Percentiles rank a stretch among this genome's conserved stretches.
phyloP scores from a whole-genome alignment of 2,888 invertebrate species.

The Esperia sulphurella region DNA sequence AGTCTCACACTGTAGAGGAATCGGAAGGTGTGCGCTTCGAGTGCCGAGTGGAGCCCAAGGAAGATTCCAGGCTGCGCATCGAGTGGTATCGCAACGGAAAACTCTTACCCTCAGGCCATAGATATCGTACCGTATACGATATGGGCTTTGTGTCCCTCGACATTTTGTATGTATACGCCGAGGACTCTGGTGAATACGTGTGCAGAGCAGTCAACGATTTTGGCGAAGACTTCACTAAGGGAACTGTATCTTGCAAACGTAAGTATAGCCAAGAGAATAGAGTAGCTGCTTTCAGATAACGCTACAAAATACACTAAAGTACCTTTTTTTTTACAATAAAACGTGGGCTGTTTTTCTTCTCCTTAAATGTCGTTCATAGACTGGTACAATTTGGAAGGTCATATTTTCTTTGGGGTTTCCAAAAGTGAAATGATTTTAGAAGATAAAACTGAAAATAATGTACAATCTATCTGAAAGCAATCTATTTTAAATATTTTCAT shows the following conservation, averaged over 20 bases:
- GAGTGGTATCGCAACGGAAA: conserved; percentile 97
- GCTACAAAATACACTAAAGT: too few relatives aligned
- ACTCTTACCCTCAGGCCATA: conserved; percentile 91
- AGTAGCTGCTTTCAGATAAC: too few relatives aligned
- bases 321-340: too few relatives aligned
- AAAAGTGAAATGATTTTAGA: too few relatives aligned
- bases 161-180: conserved; percentile 94
- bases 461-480: too few relatives aligned
- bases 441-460: too few relatives aligned
- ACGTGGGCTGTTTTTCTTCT: too few relatives aligned
- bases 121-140: conserved; percentile 94
- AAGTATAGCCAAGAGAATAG: conserved; percentile 34
- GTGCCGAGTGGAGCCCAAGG: conserved; percentile 96
- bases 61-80: conserved; percentile 93
- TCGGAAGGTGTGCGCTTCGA: conserved; percentile 96
- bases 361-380: too few relatives aligned
- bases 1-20: conserved; percentile 92
- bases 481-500: background rate
- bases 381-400: too few relatives aligned
- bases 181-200: conserved; percentile 96
- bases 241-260: conserved; percentile 91
- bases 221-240: conserved; percentile 93
- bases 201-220: conserved; percentile 94
- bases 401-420: too few relatives aligned
- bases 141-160: conserved; percentile 96